Conservation (phyloP, 1,140 invertebrate species). For the Dendrolimus punctatus region DNA sequence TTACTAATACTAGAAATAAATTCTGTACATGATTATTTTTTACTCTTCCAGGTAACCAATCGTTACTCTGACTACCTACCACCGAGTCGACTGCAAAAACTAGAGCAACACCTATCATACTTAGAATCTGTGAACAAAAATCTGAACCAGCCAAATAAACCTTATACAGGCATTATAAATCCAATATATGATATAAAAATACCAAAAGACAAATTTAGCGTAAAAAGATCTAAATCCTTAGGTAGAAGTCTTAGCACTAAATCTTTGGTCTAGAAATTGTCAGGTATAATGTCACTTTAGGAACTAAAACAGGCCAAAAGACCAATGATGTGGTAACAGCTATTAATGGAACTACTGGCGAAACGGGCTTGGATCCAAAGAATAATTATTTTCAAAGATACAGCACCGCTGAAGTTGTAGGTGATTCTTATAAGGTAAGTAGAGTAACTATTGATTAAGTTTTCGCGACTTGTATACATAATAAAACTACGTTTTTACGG, state of each 20-base stretch:
- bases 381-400: slow-evolving; percentile 42
- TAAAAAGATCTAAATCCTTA: slow-evolving; percentile 53
- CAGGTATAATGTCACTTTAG: slow-evolving; percentile 45
- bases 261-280: slow-evolving; percentile 36
- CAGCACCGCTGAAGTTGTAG: slow-evolving; percentile 33
- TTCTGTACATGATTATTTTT: not conserved
- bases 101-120: slow-evolving; percentile 18
- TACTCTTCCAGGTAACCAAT: slow-evolving; percentile 24
- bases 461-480: not conserved
- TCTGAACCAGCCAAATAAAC: slow-evolving; percentile 13
- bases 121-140: slow-evolving; percentile 11
- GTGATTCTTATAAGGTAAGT: slow-evolving; percentile 48
- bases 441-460: slow-evolving; percentile 47
- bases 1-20: too few species aligned
- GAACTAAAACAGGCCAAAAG: slow-evolving; percentile 30
- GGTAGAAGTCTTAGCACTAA: slow-evolving; percentile 45
- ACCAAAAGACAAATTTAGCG: slow-evolving; percentile 43
- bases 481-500: too few species aligned
- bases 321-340: slow-evolving; percentile 59
- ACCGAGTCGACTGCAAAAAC: slow-evolving; percentile 31
- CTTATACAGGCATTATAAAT: slow-evolving; percentile 51
- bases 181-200: slow-evolving; percentile 54
- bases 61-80: slow-evolving; percentile 31
- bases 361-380: slow-evolving; percentile 43
- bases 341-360: slow-evolving; percentile 34